These are phyloP conservation scores for Acrocephalus kingi DNA, from an alignment of 2,113 vertebrate genomes.

Conservation along the genomic window DNA sequence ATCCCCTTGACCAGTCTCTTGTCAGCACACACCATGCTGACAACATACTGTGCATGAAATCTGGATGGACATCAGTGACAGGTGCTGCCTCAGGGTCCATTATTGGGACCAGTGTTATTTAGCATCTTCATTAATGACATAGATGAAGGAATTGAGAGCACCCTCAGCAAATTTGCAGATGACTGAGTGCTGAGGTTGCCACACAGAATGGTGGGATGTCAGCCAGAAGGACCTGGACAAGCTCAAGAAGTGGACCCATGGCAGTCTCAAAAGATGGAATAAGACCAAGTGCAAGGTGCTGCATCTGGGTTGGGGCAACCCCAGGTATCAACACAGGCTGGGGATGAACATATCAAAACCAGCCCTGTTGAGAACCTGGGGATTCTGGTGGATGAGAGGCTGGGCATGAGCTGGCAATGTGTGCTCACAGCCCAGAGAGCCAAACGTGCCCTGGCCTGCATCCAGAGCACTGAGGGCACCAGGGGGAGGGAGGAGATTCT, in stretches of 20 bases:
- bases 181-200: neutral
- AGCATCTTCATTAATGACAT: neutral
- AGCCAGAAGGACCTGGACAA: neutral
- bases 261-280: neutral
- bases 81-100: neutral
- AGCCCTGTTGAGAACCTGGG: neutral
- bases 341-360: neutral
- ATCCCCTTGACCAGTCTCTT: neutral
- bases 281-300: neutral
- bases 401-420: rapidly evolving
- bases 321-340: neutral
- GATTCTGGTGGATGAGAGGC: neutral
- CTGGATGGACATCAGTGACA: neutral
- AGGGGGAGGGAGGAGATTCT: neutral
- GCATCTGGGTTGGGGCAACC: neutral
- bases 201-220: neutral
- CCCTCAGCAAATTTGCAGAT: neutral
- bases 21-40: neutral
- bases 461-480: neutral
- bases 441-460: neutral
- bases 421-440: neutral
- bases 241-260: neutral
- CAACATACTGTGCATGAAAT: neutral
- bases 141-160: neutral
- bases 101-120: neutral